Conservation (phyloP, 2,888 invertebrate genomes). For the Argyra leucocephala region DNA sequence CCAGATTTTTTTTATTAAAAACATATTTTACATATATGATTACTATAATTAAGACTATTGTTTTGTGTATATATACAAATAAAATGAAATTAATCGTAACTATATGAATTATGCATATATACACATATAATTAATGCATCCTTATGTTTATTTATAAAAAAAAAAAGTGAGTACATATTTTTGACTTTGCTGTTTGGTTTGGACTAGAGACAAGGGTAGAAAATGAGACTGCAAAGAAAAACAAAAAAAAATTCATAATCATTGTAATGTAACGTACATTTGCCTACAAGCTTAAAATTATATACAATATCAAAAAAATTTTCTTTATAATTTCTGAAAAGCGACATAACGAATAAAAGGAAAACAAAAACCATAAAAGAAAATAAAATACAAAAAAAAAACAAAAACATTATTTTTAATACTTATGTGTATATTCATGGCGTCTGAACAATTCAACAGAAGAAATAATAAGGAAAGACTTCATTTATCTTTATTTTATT, state of each 20-base stretch:
- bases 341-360: neutral
- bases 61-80: neutral
- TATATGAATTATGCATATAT: neutral
- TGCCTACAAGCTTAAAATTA: neutral
- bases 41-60: neutral
- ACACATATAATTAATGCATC: neutral
- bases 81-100: neutral
- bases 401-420: neutral
- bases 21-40: neutral
- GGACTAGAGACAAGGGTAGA: neutral
- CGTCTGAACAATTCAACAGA: neutral
- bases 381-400: neutral
- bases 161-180: neutral
- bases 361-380: neutral
- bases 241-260: neutral
- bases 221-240: neutral
- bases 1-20: no score
- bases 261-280: neutral
- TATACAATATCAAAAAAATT: neutral
- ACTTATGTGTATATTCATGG: neutral
- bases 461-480: no score
- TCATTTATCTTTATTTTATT: no score
- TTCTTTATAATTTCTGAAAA: slow-evolving; percentile 2
- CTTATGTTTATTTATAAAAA: neutral
- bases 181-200: neutral